These are phyloP conservation scores for Labeo rohita DNA, from an alignment of 2,113 vertebrate genomes.

Conservation along the genomic window DNA sequence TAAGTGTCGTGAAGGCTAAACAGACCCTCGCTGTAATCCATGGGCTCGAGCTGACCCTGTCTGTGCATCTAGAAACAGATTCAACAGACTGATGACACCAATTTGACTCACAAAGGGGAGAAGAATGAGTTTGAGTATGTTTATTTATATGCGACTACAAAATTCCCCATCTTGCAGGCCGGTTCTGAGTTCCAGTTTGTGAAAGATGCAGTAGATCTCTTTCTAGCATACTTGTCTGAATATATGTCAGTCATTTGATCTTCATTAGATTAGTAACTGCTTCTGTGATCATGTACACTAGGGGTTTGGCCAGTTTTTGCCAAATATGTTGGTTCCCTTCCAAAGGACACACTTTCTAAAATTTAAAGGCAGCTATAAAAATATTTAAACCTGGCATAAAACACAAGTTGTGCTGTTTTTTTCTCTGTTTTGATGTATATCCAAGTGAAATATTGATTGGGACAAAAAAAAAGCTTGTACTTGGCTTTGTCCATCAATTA, in stretches of 20 bases:
- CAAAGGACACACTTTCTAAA: neutral
- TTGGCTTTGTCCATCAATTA: no score
- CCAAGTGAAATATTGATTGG: no score
- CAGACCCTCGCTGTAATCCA: conserved; percentile 29
- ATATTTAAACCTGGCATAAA: no score
- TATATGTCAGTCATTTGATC: neutral
- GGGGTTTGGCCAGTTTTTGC: neutral
- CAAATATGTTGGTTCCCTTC: neutral
- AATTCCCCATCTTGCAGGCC: no score
- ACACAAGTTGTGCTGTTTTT: no score
- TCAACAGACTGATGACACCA: neutral
- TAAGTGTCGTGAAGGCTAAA: neutral
- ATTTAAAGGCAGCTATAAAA: no score
- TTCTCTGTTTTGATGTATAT: no score
- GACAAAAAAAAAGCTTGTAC: no score
- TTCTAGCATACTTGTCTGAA: neutral
- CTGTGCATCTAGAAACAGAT: neutral
- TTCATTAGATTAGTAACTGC: no score
- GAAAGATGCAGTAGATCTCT: neutral
- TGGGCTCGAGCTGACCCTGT: neutral
- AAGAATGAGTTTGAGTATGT: neutral
- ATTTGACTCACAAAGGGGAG: no score
- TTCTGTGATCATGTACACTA: neutral
- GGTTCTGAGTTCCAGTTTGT: neutral
- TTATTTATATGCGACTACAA: neutral